Evolutionary conservation across 2,888 invertebrate species (phyloP), one percentile per base, ranked within the genome.

Genomic region (Lasiommata megera): DNA sequence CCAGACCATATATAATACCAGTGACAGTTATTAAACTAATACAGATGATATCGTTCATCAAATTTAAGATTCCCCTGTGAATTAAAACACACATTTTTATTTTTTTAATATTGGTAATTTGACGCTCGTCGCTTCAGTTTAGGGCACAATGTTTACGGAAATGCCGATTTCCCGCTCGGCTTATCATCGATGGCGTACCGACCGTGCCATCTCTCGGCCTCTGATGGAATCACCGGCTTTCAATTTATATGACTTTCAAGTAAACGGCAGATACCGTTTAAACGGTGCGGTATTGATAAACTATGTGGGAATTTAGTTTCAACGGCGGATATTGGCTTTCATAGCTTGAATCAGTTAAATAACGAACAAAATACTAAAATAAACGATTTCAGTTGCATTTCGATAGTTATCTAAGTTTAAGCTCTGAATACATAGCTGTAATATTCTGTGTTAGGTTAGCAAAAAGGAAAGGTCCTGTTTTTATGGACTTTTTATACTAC

Each of bases 151-250:
- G 67, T 54, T 52, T 34, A 52, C 71, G 74, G 74, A 74, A 76
- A 76, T 73, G 60, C 67, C 67, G 67, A 75, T 75, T 73, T 74
- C 71, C 73, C 70, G 73, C 68, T 60, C 63, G 56, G 64, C 66
- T 56, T 62, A 64, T 67, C 69, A 54, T 59, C 46, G 56, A 14
- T 56, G 38, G 58, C 64, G 56, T 56, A 59, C 61, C 61, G 53
- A 51, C 41, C 57, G 46, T 48, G 54, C 54, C 44, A 54, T 56
- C 60, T 44, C 54, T 53, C 53, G 46, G 29, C 44, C 34, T 28
- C 46, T 64, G 67, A 63, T 66, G 56, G 60, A 62, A 66, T 66
- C 54, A 59, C 57, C 59, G 60, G 60, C 54, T 65, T 65, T 62
- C 66, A 63, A 63, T 64, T 63, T 65, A 63, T 53, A 60, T 44